Conservation (phyloP, 2,888 invertebrate species). For the Portevinia maculata region DNA sequence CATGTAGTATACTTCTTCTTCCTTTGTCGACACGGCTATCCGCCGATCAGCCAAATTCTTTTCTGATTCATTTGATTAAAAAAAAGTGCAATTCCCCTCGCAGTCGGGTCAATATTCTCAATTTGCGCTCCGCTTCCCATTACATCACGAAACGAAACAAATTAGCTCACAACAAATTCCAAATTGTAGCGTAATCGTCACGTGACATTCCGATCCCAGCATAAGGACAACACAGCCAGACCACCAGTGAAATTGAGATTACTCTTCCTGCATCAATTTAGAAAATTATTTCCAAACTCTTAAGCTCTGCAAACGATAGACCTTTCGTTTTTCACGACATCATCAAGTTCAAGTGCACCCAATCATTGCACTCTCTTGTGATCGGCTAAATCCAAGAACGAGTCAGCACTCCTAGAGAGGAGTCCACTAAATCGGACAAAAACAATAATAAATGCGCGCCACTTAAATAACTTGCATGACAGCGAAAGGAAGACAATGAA, state of each 20-base stretch:
- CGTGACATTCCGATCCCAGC: conserved; percentile 24
- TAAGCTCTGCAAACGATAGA: conserved; percentile 10
- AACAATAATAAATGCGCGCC: conserved; percentile 25
- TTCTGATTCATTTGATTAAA: too few relatives aligned
- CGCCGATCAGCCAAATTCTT: too few relatives aligned
- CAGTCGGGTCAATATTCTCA: too few relatives aligned
- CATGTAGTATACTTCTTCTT: too few relatives aligned
- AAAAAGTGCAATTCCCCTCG: too few relatives aligned
- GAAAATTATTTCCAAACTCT: conserved; percentile 23
- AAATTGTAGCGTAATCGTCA: conserved; percentile 9
- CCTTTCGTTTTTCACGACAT: conserved; percentile 62
- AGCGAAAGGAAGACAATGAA: conserved; percentile 55
- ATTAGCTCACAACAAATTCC: conserved; percentile 17
- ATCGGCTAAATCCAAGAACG: neutral
- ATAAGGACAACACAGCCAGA: neutral
- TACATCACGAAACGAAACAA: conserved; percentile 39
- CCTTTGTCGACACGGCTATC: too few relatives aligned
- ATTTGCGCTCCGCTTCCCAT: neutral
- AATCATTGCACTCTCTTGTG: conserved; percentile 31
- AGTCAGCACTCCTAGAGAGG: neutral
- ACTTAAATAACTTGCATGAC: conserved; percentile 41
- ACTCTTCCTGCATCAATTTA: conserved; percentile 18
- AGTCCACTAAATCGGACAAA: conserved; percentile 17
- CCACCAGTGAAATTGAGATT: conserved; percentile 17
- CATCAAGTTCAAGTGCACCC: conserved; percentile 55